phyloP scores from a whole-genome alignment of 2,888 invertebrate species.

The Agrochola lychnidis region DNA sequence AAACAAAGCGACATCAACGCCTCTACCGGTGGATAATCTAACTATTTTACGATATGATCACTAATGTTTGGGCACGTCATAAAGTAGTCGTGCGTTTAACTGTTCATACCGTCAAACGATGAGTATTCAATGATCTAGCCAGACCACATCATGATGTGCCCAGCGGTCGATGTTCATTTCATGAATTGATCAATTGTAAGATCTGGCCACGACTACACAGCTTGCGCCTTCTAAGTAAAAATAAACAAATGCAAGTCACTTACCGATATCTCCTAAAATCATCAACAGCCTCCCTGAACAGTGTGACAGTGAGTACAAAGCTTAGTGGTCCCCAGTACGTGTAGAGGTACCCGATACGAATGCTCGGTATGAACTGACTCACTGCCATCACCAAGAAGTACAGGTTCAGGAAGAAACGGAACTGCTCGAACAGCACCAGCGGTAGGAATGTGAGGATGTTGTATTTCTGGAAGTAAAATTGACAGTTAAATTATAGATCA shows the following conservation, averaged over 20 bases:
- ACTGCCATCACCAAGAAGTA: conserved; percentile 99
- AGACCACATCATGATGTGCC: too few relatives aligned
- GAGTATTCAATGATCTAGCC: too few relatives aligned
- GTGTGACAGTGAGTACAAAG: conserved; percentile 98
- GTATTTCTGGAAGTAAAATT: conserved; percentile 95
- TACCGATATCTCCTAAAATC: conserved; percentile 96
- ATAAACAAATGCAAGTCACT: not conserved
- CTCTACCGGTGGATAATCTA: too few relatives aligned
- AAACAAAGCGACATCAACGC: too few relatives aligned
- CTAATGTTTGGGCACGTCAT: too few relatives aligned
- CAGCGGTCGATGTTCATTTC: too few relatives aligned
- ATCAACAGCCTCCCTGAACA: conserved; percentile 99
- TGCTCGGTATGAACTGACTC: conserved; percentile 99
- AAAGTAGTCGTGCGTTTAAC: too few relatives aligned
- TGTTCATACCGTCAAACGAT: too few relatives aligned
- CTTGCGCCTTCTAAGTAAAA: not conserved
- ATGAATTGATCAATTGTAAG: too few relatives aligned
- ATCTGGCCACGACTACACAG: too few relatives aligned
- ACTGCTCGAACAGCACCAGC: conserved; percentile 98
- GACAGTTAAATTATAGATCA: not conserved
- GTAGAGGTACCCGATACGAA: conserved; percentile 98
- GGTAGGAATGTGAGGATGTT: conserved; percentile 97
- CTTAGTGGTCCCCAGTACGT: conserved; percentile 99
- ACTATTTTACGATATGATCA: too few relatives aligned
- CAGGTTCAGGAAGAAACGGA: conserved; percentile 99